phyloP scores from a whole-genome alignment of 2,113 vertebrate genomes.

The Ardeotis arabs region DNA sequence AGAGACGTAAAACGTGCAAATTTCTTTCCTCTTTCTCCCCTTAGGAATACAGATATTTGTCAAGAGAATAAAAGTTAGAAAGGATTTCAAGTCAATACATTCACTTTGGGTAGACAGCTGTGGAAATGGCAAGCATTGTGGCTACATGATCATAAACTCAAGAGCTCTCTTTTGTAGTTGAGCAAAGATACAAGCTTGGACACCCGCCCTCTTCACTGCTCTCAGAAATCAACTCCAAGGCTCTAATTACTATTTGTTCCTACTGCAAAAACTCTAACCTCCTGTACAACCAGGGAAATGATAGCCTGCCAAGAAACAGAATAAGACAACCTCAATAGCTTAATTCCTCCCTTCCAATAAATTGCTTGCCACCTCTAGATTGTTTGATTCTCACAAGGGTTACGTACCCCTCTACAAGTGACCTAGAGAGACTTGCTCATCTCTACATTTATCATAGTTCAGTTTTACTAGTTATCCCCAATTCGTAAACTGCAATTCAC shows the following conservation, averaged over 20 bases:
- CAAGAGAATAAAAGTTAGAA: neutral
- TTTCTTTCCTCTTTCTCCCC: neutral
- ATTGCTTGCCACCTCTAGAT: neutral
- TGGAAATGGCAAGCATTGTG: neutral
- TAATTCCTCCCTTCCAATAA: neutral
- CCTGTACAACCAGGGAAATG: neutral
- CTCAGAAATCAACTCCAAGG: neutral
- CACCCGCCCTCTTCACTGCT: neutral
- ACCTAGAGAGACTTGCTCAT: neutral
- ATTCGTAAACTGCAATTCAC: neutral
- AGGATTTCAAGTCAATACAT: neutral
- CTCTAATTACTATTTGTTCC: neutral
- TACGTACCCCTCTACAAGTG: neutral
- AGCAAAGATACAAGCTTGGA: rapidly evolving
- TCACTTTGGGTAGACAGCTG: neutral
- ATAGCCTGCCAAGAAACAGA: neutral
- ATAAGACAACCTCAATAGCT: too few species aligned
- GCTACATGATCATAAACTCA: rapidly evolving
- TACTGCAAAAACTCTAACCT: neutral
- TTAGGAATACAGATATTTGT: neutral
- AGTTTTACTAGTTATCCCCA: neutral
- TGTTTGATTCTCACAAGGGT: neutral
- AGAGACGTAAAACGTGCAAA: rapidly evolving
- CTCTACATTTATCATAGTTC: neutral
- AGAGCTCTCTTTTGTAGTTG: rapidly evolving